These are phyloP conservation scores for Augochlorella aurata DNA, from an alignment of 2,888 invertebrate species.

Conservation along the genomic window DNA sequence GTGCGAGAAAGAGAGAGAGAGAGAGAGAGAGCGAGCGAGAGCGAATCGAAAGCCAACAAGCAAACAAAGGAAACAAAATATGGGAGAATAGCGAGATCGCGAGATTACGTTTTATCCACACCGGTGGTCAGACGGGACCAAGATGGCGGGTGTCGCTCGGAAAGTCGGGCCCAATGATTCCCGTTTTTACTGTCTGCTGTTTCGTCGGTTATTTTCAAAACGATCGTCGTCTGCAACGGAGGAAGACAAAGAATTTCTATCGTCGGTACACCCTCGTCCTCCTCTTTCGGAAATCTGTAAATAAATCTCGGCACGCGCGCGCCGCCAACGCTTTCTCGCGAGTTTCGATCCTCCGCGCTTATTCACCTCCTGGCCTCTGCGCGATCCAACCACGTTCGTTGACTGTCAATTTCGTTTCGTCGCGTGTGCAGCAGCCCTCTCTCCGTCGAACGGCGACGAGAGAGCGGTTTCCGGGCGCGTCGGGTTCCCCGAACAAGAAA, in stretches of 20 bases:
- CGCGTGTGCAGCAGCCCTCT: too few species aligned
- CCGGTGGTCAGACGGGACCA: conserved; percentile 79
- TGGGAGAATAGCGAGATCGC: conserved; percentile 64
- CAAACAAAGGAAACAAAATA: conserved; percentile 45
- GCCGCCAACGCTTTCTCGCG: background rate
- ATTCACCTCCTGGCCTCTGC: background rate
- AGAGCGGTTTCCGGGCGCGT: conserved; percentile 25
- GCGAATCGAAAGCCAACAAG: conserved; percentile 57
- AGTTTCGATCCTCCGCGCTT: background rate
- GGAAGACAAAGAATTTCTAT: background rate
- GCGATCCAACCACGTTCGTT: background rate
- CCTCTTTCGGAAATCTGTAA: background rate
- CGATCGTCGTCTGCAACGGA: background rate
- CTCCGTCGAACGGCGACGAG: conserved; percentile 11
- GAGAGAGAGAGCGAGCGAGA: conserved; percentile 35
- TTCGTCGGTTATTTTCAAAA: background rate
- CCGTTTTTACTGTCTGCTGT: conserved; percentile 64
- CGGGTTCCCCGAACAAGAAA: conserved; percentile 31
- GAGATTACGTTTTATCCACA: conserved; percentile 74
- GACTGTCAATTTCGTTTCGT: background rate
- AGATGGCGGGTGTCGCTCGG: conserved; percentile 80
- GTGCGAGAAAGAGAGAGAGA: background rate
- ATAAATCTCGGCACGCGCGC: background rate
- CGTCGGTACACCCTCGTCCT: conserved; percentile 3
- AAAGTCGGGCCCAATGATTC: conserved; percentile 76